phyloP scores from a whole-genome alignment of 2,113 vertebrate species.

The Agelaius phoeniceus region DNA sequence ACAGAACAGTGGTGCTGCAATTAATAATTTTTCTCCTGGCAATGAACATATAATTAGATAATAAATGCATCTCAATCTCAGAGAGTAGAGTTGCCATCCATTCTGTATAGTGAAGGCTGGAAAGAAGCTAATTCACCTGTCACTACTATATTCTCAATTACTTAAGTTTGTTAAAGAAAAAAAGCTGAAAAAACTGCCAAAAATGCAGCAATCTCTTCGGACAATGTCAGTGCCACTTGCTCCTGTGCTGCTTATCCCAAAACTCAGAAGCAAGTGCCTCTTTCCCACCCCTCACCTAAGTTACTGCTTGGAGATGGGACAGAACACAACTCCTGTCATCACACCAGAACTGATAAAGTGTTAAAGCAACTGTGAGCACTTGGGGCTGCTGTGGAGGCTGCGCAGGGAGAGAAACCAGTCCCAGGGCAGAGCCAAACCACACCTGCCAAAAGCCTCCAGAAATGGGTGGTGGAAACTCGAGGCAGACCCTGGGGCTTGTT shows the following conservation, averaged over 20 bases:
- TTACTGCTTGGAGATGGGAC: constrained; percentile 32
- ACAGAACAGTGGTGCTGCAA: not conserved
- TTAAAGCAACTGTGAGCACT: constrained; percentile 18
- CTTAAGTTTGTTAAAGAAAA: not conserved
- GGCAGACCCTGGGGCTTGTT: not conserved
- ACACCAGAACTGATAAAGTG: constrained; percentile 52
- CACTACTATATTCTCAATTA: not conserved
- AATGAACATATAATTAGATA: not conserved
- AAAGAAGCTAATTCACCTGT: not conserved
- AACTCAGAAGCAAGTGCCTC: not conserved
- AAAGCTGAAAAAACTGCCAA: not conserved
- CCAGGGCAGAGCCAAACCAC: constrained; percentile 8
- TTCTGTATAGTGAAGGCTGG: not conserved
- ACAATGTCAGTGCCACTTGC: not conserved
- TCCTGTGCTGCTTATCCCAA: not conserved
- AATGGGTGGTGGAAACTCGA: not conserved
- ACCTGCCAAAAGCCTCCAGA: not conserved
- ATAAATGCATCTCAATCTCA: not conserved
- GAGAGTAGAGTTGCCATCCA: not conserved
- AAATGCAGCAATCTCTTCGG: not conserved
- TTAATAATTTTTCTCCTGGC: not conserved
- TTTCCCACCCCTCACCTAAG: constrained; percentile 1
- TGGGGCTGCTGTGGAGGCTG: constrained; percentile 15
- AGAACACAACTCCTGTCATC: constrained; percentile 47
- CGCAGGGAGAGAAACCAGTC: not conserved